Base-by-base conservation (phyloP, 2,797 vertebrate genomes). In the Pangasius djambal region DNA sequence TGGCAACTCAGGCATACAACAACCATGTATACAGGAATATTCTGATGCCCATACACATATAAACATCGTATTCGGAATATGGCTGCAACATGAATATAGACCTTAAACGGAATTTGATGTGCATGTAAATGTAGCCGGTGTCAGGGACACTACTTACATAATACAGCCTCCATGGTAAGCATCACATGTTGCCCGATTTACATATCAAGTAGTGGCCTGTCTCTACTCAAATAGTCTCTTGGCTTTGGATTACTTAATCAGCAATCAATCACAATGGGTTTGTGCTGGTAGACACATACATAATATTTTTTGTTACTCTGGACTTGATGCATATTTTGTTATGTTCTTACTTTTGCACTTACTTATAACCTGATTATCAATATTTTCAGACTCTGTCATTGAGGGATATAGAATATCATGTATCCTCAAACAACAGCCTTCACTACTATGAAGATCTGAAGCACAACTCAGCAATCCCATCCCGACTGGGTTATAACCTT, bases 361-460 rank as follows among this genome's bases (percentile, higher is more conserved):
- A 12, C 31, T 57, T 34, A 10, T 25, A 82, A 37, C 16, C 31
- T 81, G 31, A 9, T 25, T 82, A 40, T 59, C 55, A n/a, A 83
- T 83, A 34, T 92, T 91, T 92, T 74, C 90, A 98, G 98, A 98
- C 96, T 0, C 94, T 99, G 88, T 97, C 97, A 34, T 96, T 94
- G 83, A 94, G 97, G 86, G 98, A 99, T 89, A 91, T 99, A 86
- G 97, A 98, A 93, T 97, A 98, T 90, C 98, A 99, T 0, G 94
- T 97, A 72, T 97, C 97, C 1, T 92, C 94, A 91, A 95, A 96
- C 92, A 95, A 97, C 1, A 89, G 96, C 10, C 89, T 95, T 20
- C 94, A 97, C 78, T 93, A 96, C 72, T 98, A 96, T 78, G 91
- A 94, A 89, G 97, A 98, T 8, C 93, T 97, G 90, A 96, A 93